Conservation (phyloP, 2,797 vertebrate genomes). For the Poecilia wingei region DNA sequence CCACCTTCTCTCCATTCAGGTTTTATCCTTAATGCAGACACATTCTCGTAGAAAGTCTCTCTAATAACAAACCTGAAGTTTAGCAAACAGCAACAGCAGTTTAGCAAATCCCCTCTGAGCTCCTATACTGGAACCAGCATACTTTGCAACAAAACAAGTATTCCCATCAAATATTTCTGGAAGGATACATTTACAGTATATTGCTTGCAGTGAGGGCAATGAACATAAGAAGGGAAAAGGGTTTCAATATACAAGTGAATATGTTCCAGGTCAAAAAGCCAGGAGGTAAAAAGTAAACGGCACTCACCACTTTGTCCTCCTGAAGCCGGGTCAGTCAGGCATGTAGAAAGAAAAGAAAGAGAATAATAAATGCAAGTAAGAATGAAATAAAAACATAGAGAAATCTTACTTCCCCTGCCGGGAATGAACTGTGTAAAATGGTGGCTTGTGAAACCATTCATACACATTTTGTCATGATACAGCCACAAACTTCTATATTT, state of each 20-base stretch:
- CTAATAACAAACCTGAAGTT: not conserved
- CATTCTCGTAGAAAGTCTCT: not conserved
- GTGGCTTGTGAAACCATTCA: not conserved
- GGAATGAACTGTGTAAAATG: conserved; percentile 1
- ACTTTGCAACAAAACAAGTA: not conserved
- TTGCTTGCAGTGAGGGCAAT: not conserved
- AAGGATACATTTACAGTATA: not conserved
- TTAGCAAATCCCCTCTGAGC: not conserved
- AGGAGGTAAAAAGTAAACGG: conserved; percentile 54
- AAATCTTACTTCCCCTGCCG: conserved; percentile 28
- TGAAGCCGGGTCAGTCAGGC: conserved; percentile 83
- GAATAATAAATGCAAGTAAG: conserved; percentile 59
- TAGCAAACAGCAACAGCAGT: not conserved
- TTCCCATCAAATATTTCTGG: not conserved
- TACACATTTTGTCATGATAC: not conserved
- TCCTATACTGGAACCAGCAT: not conserved
- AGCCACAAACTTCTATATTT: not conserved
- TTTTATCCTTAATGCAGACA: not conserved
- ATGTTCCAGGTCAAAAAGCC: conserved; percentile 27
- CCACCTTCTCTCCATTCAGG: not conserved
- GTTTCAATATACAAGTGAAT: not conserved
- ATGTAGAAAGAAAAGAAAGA: conserved; percentile 67
- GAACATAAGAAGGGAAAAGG: not conserved
- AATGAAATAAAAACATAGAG: conserved; percentile 46
- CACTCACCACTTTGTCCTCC: conserved; percentile 99